Percentiles rank a stretch among this genome's conserved stretches.
Evolutionary conservation across 2,113 vertebrate species (phyloP).

Genomic region (Argyrosomus japonicus): DNA sequence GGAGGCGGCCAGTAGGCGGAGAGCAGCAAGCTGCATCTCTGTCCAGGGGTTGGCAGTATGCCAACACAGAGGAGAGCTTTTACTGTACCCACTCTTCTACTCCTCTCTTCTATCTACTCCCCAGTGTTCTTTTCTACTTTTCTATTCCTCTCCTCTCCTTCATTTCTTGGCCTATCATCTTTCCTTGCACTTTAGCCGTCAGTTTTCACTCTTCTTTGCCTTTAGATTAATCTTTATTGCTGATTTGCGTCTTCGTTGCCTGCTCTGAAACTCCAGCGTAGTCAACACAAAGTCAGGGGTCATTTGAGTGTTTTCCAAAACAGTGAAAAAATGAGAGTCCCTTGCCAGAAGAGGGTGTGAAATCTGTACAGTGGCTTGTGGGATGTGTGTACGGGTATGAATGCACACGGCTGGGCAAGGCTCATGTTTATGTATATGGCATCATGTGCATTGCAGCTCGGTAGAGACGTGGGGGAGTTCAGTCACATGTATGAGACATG

Average conservation of each 20-base stretch:
- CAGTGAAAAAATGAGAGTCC: background rate
- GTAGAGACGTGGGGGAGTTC: conserved; percentile 32
- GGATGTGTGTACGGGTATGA: background rate
- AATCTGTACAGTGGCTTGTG: conserved; percentile 32
- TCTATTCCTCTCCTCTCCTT: conserved; percentile 15
- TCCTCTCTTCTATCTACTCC: conserved; percentile 58
- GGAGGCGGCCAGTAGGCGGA: conserved; percentile 81
- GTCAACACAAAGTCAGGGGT: conserved; percentile 28
- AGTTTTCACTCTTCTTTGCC: conserved; percentile 24
- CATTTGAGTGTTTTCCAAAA: conserved; percentile 40
- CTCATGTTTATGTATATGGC: conserved; percentile 57
- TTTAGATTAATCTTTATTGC: conserved; percentile 31
- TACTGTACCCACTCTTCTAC: conserved; percentile 74
- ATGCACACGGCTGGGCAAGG: conserved; percentile 40
- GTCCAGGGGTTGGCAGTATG: conserved; percentile 72
- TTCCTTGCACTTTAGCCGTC: conserved; percentile 34
- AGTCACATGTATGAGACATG: conserved; percentile 49
- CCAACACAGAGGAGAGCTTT: conserved; percentile 72
- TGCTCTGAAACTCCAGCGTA: conserved; percentile 6
- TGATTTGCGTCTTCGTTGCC: conserved; percentile 46
- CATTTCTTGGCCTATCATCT: conserved; percentile 32
- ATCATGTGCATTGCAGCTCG: conserved; percentile 43
- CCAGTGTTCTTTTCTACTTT: conserved; percentile 42
- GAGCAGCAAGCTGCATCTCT: conserved; percentile 75
- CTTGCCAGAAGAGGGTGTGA: conserved; percentile 19